These are phyloP conservation scores for Arion vulgaris DNA, from an alignment of 1,140 invertebrate species.

Conservation along the genomic window DNA sequence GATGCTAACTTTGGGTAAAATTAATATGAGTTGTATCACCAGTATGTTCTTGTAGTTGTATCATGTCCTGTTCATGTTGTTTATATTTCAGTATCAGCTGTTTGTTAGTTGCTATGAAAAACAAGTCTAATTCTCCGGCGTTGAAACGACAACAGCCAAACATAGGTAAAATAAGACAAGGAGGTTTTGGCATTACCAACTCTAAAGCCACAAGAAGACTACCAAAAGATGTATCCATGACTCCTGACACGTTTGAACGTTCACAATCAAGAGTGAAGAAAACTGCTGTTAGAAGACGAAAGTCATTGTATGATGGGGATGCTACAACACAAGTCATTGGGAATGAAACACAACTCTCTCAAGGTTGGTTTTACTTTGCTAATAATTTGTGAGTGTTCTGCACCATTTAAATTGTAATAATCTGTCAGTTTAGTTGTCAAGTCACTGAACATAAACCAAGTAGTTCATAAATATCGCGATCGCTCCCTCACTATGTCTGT, in stretches of 20 bases:
- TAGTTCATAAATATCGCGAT: no score
- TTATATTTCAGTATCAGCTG: background rate
- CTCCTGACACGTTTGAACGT: constrained; percentile 41
- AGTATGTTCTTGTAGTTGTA: background rate
- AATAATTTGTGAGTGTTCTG: background rate
- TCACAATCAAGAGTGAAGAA: constrained; percentile 40
- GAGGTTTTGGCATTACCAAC: constrained; percentile 23
- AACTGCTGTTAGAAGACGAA: constrained; percentile 41
- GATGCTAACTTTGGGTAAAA: background rate
- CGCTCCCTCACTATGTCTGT: no score
- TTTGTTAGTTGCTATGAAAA: background rate
- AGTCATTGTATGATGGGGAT: constrained; percentile 4
- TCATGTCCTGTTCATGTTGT: background rate
- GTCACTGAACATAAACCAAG: no score
- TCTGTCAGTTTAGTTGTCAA: no score
- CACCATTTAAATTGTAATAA: no score
- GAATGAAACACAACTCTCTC: constrained; percentile 4
- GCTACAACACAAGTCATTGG: constrained; percentile 23
- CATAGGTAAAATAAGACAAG: background rate
- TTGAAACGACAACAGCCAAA: constrained; percentile 11
- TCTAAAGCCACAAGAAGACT: background rate
- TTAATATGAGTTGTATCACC: background rate
- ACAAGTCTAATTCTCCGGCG: constrained; percentile 46
- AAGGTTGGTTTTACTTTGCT: constrained; percentile 13
- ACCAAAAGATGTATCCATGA: constrained; percentile 30